phyloP scores from a whole-genome alignment of 2,113 vertebrate species.

The Takifugu flavidus region DNA sequence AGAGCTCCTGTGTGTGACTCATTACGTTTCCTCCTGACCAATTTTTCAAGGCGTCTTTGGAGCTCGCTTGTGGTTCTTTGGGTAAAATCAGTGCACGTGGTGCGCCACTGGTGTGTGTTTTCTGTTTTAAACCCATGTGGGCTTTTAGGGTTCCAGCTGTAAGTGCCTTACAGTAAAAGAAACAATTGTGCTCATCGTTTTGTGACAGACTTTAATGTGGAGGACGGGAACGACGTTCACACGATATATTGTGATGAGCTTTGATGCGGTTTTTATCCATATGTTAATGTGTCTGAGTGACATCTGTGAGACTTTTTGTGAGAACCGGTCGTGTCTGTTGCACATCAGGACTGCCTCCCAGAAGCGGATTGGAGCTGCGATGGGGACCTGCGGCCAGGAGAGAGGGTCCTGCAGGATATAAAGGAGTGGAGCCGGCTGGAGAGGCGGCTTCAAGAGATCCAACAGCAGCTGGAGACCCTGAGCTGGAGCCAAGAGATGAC shows the following conservation, averaged over 20 bases:
- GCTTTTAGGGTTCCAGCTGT: not conserved
- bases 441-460: conserved; percentile 82
- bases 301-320: conserved; percentile 21
- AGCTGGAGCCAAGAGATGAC: conserved; percentile 57
- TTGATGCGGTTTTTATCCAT: not conserved
- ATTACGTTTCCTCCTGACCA: conserved; percentile 45
- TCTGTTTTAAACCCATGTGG: not conserved
- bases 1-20: conserved; percentile 23
- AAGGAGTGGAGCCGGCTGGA: conserved; percentile 80
- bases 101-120: no score
- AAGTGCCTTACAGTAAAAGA: no score
- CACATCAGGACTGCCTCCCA: conserved; percentile 73
- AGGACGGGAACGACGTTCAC: no score
- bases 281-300: conserved; percentile 7
- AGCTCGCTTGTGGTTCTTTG: conserved; percentile 16
- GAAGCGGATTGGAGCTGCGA: conserved; percentile 57
- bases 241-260: no score
- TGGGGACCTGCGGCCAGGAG: conserved; percentile 77
- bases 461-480: conserved; percentile 82
- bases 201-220: no score
- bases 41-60: conserved; percentile 51
- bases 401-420: conserved; percentile 79
- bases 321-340: conserved; percentile 53
- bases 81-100: conserved; percentile 19
- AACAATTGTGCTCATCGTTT: no score